Evolutionary conservation across 2,113 vertebrate species (phyloP).

Genomic region (Grantiella picta): DNA sequence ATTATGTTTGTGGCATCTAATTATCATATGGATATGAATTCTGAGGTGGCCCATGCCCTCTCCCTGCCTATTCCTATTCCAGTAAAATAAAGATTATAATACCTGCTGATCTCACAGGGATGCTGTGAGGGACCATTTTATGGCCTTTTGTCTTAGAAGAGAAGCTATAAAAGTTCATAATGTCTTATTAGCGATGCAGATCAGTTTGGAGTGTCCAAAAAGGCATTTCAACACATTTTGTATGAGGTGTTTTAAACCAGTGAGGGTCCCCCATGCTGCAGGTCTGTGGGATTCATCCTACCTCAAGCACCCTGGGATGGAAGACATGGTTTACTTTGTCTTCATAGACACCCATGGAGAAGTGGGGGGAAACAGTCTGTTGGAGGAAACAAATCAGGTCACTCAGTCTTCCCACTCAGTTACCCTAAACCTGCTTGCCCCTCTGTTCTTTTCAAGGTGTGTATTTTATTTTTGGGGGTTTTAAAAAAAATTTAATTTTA

Average conservation of each 20-base stretch:
- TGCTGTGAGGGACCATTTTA: background rate
- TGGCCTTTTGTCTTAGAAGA: background rate
- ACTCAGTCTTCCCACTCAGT: background rate
- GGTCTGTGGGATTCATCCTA: accelerated
- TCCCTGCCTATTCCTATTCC: background rate
- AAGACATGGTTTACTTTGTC: background rate
- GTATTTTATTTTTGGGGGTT: background rate
- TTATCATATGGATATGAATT: background rate
- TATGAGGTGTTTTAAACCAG: background rate
- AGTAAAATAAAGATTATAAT: background rate
- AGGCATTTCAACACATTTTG: background rate
- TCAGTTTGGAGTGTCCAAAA: background rate
- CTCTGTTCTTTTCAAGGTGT: background rate
- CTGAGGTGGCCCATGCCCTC: background rate
- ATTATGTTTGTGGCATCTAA: background rate
- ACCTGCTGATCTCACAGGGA: background rate
- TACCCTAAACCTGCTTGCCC: background rate
- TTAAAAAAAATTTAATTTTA: background rate
- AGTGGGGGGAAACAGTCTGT: background rate
- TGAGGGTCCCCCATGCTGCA: background rate
- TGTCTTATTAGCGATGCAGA: background rate
- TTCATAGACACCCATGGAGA: background rate
- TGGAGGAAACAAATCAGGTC: background rate
- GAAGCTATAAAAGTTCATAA: background rate
- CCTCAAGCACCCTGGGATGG: background rate